These are phyloP conservation scores for Notiomystis cincta DNA, from an alignment of 2,113 vertebrate genomes.

Conservation along the genomic window DNA sequence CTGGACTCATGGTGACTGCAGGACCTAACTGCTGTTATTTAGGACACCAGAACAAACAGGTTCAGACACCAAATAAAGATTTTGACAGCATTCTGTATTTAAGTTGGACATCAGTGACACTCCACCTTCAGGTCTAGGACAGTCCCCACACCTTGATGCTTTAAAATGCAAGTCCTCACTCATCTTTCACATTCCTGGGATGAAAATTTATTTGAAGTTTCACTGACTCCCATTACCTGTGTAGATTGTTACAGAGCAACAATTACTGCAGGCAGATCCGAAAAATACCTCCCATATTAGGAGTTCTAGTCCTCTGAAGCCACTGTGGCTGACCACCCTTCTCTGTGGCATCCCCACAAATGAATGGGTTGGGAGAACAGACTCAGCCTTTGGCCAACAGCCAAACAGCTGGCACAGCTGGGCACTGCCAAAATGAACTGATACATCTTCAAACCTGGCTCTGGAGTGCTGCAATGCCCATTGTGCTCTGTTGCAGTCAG, in stretches of 20 bases:
- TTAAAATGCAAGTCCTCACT: not conserved
- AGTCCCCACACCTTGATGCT: not conserved
- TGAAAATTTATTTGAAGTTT: not conserved
- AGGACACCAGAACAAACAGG: not conserved
- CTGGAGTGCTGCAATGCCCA: not conserved
- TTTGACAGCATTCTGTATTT: not conserved
- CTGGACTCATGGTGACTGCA: not conserved
- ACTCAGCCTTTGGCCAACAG: not conserved
- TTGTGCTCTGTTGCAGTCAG: not conserved
- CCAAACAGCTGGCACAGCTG: not conserved
- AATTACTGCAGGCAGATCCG: not conserved
- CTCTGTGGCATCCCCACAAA: not conserved
- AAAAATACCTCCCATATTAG: not conserved
- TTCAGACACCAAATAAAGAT: not conserved
- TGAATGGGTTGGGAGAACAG: not conserved
- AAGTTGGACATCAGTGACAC: not conserved
- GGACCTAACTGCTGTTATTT: not conserved
- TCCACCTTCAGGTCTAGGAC: not conserved
- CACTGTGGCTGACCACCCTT: not conserved
- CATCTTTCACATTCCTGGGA: not conserved
- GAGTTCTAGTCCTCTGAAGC: not conserved
- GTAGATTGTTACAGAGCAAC: not conserved
- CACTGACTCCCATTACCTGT: not conserved
- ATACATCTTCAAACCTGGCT: not conserved
- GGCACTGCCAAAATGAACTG: not conserved